phyloP scores from a whole-genome alignment of 2,888 invertebrate genomes.

The Kryphioiulus occultus region DNA sequence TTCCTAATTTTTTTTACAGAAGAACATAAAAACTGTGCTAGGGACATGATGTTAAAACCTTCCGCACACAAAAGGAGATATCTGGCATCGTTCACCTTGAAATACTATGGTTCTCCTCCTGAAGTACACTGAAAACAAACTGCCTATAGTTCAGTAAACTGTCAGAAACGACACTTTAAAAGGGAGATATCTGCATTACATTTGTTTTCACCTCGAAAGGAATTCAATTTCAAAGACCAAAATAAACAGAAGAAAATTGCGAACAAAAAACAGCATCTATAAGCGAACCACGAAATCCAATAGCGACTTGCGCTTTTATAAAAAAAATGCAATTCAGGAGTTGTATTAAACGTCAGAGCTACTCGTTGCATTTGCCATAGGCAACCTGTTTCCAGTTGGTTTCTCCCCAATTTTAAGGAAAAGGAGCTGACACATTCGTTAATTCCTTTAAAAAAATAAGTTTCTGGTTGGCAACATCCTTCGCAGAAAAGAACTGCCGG shows the following conservation, averaged over 20 bases:
- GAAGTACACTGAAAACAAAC: not conserved
- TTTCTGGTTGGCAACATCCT: conserved; percentile 9
- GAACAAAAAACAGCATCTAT: not conserved
- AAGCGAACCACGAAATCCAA: not conserved
- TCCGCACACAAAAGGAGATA: not conserved
- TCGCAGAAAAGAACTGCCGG: not conserved
- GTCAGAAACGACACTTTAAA: conserved; percentile 10
- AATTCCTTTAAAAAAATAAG: not conserved
- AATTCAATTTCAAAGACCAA: conserved; percentile 10
- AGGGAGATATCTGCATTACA: not conserved
- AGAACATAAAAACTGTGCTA: not conserved
- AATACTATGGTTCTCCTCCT: not conserved
- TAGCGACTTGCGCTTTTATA: not conserved
- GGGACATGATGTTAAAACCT: not conserved
- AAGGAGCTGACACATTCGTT: conserved; percentile 32
- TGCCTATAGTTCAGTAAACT: not conserved
- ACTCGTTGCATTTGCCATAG: not conserved
- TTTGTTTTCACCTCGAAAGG: not conserved
- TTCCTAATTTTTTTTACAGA: not conserved
- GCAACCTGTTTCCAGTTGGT: conserved; percentile 32
- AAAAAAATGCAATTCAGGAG: not conserved
- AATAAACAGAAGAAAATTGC: not conserved
- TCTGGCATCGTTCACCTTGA: not conserved
- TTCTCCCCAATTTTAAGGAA: not conserved
- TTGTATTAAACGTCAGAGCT: conserved; percentile 1